Conservation (phyloP, 2,113 vertebrate genomes). For the Himantopus leucocephalus region DNA sequence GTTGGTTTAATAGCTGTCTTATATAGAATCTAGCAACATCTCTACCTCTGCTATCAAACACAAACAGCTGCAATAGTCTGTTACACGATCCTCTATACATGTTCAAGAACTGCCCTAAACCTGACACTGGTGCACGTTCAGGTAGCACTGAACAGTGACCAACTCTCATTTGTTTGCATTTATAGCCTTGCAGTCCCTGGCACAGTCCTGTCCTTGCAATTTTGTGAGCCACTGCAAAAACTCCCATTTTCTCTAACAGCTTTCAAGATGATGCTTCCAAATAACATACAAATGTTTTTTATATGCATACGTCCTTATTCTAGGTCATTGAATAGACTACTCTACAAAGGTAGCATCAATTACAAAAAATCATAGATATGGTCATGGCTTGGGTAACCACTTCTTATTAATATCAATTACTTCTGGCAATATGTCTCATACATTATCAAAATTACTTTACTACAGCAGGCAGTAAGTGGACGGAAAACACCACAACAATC, state of each 20-base stretch:
- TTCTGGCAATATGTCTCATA: not conserved
- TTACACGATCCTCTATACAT: rapidly evolving
- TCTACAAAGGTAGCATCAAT: not conserved
- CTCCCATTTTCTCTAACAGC: not conserved
- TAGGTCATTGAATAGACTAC: not conserved
- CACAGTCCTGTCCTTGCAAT: rapidly evolving
- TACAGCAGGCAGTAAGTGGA: not conserved
- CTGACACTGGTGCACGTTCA: not conserved
- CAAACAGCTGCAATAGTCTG: not conserved
- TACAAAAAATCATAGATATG: not conserved
- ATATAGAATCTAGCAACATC: not conserved
- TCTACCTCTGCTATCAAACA: not conserved
- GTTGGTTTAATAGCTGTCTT: not conserved
- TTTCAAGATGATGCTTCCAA: not conserved
- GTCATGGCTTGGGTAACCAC: not conserved
- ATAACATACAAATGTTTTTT: not conserved
- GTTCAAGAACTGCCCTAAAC: not conserved
- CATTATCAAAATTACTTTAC: not conserved
- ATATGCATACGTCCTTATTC: not conserved
- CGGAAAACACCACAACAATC: not conserved
- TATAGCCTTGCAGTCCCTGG: not conserved
- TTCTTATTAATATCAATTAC: not conserved
- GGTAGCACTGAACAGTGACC: not conserved
- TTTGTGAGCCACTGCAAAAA: not conserved
- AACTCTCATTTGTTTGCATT: not conserved